These are phyloP conservation scores for Atherinosoma microstoma DNA, from an alignment of 2,797 vertebrate species.

Conservation along the genomic window DNA sequence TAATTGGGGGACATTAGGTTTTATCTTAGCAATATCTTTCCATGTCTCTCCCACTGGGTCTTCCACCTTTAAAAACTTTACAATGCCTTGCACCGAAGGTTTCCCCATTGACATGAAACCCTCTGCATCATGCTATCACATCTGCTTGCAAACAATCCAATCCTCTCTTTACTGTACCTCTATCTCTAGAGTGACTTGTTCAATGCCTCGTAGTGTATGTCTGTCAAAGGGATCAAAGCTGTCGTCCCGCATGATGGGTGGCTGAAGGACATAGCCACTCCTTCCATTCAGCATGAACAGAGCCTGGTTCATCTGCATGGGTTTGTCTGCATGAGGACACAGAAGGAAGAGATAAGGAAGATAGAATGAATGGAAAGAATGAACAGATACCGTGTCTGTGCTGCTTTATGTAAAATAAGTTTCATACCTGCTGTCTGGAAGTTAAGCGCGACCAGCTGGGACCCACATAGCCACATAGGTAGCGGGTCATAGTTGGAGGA, in stretches of 20 bases:
- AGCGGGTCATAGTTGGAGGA: slow-evolving; percentile 98
- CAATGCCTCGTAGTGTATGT: slow-evolving; percentile 86
- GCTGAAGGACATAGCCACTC: slow-evolving; percentile 95
- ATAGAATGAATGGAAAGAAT: neutral
- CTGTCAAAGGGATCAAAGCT: slow-evolving; percentile 96
- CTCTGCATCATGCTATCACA: neutral
- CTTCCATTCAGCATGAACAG: slow-evolving; percentile 93
- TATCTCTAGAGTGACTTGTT: slow-evolving; percentile 87
- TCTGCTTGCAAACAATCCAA: neutral
- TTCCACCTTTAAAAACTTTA: neutral
- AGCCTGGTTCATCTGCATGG: slow-evolving; percentile 99
- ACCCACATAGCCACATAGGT: slow-evolving; percentile 99
- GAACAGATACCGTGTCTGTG: neutral
- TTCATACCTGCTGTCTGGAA: slow-evolving; percentile 96
- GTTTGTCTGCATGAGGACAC: slow-evolving; percentile 87
- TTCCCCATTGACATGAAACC: neutral
- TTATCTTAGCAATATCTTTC: no score
- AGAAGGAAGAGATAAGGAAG: neutral
- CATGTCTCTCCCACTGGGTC: neutral
- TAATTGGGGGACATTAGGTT: no score
- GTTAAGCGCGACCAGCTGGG: slow-evolving; percentile 97
- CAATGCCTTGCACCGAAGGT: neutral
- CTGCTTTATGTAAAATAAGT: neutral
- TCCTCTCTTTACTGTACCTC: slow-evolving; percentile 82
- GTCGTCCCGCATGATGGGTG: slow-evolving; percentile 93